Evolutionary conservation across 2,113 vertebrate genomes (phyloP).

Genomic region (Hipposideros armiger): DNA sequence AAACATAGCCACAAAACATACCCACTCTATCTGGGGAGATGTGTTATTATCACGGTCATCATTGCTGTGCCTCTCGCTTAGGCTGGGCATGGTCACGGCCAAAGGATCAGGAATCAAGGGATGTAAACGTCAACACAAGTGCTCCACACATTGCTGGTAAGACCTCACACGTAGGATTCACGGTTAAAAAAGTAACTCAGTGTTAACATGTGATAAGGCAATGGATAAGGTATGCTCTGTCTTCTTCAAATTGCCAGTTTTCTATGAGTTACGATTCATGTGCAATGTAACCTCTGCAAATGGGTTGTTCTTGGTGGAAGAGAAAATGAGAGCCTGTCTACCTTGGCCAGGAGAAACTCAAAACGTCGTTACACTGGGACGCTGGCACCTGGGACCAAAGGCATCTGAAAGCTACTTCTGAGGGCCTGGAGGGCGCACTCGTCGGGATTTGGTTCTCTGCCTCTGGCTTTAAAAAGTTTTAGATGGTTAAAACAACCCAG

Average conservation of each 20-base stretch:
- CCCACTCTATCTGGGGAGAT: background rate
- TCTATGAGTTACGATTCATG: background rate
- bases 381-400: background rate
- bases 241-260: background rate
- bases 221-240: background rate
- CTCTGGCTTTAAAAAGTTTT: background rate
- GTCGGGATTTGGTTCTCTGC: background rate
- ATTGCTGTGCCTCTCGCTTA: accelerated
- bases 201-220: background rate
- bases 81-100: background rate
- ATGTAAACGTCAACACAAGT: background rate
- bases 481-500: background rate
- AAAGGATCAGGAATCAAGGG: background rate
- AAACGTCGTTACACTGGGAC: background rate
- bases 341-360: background rate
- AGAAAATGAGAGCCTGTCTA: background rate
- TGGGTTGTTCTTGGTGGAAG: background rate
- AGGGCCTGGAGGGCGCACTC: background rate
- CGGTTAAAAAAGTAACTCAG: background rate
- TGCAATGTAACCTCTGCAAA: background rate
- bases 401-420: background rate
- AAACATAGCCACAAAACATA: background rate
- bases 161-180: background rate
- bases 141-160: background rate
- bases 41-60: background rate